phyloP scores from a whole-genome alignment of 1,140 invertebrate species.

The Ectropis grisescens region DNA sequence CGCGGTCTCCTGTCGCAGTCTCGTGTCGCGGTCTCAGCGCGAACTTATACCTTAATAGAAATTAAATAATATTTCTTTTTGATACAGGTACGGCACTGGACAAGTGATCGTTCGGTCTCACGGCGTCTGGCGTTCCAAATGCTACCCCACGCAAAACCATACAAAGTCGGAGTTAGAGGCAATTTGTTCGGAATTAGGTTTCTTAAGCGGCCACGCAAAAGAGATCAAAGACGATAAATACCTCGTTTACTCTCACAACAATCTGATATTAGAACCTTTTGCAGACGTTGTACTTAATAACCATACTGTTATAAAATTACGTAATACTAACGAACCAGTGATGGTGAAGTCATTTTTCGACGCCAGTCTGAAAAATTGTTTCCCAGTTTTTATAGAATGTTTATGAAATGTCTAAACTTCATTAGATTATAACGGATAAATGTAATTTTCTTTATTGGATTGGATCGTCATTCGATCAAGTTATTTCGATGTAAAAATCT shows the following conservation, averaged over 20 bases:
- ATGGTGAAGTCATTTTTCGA: conserved; percentile 32
- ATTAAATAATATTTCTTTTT: conserved; percentile 1
- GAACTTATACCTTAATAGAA: too few relatives aligned
- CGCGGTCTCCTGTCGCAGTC: too few relatives aligned
- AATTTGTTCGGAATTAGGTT: conserved; percentile 47
- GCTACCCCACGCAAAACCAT: conserved; percentile 34
- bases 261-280: conserved; percentile 35
- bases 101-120: conserved; percentile 43
- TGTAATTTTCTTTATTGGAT: too few relatives aligned
- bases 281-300: conserved; percentile 43
- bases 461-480: too few relatives aligned
- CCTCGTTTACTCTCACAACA: conserved; percentile 23
- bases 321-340: conserved; percentile 34
- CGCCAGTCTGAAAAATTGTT: conserved; percentile 29
- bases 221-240: conserved; percentile 23
- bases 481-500: too few relatives aligned
- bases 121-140: conserved; percentile 53
- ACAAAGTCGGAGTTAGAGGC: conserved; percentile 45
- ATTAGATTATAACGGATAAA: too few relatives aligned
- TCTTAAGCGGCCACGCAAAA: conserved; percentile 48
- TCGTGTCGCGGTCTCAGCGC: too few relatives aligned
- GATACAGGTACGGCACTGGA: conserved; percentile 39
- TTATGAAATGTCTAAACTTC: conserved; percentile 18
- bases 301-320: conserved; percentile 40
- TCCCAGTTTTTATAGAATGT: conserved; percentile 56